These are phyloP conservation scores for Musca vetustissima DNA, from an alignment of 1,140 invertebrate species.

Conservation along the genomic window DNA sequence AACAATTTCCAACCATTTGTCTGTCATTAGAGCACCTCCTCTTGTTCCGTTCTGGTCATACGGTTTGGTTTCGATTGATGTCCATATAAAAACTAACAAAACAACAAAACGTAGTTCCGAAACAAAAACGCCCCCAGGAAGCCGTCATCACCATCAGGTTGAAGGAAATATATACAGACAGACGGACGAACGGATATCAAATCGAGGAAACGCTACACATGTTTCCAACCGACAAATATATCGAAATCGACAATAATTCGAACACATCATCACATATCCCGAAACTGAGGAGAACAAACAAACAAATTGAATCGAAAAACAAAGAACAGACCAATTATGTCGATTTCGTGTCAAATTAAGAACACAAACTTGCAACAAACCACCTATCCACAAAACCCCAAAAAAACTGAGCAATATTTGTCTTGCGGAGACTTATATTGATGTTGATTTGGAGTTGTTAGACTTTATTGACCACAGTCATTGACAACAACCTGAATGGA, in stretches of 20 bases:
- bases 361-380: slow-evolving; percentile 20
- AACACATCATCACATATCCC: neutral
- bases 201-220: slow-evolving; percentile 1
- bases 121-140: too few species aligned
- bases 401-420: too few species aligned
- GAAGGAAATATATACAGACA: neutral
- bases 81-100: neutral
- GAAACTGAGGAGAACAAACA: too few species aligned
- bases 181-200: too few species aligned
- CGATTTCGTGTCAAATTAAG: slow-evolving; percentile 21
- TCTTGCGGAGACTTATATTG: too few species aligned
- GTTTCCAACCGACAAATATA: neutral
- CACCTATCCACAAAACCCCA: too few species aligned
- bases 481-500: neutral
- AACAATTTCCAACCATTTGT: neutral
- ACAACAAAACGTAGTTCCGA: too few species aligned
- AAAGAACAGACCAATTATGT: slow-evolving; percentile 16
- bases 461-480: slow-evolving; percentile 11
- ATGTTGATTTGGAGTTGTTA: too few species aligned
- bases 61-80: neutral
- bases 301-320: neutral
- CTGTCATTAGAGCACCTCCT: slow-evolving; percentile 13
- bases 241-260: slow-evolving; percentile 21
- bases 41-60: neutral
- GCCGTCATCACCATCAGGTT: slow-evolving; percentile 4